Evolutionary conservation across 2,113 vertebrate genomes (phyloP).

Genomic region (Podiceps cristatus): DNA sequence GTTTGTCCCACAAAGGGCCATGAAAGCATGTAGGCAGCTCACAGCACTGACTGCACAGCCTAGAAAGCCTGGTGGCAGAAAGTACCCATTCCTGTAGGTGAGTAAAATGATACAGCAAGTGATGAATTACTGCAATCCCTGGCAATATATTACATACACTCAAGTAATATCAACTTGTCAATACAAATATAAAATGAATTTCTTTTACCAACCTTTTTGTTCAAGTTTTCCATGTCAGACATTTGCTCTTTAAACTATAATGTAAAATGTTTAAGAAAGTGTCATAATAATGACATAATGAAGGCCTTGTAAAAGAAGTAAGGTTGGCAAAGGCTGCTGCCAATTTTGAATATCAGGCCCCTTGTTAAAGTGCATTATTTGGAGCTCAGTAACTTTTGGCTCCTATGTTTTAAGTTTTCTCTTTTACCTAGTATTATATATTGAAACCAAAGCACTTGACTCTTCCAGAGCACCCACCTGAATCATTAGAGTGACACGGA

Average conservation of each 20-base stretch:
- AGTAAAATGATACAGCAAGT: background rate
- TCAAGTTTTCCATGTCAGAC: background rate
- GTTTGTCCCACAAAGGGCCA: fast-evolving
- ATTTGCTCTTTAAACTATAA: background rate
- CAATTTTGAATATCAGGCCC: background rate
- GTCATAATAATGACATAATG: background rate
- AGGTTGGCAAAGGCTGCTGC: background rate
- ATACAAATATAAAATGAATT: background rate
- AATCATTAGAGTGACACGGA: background rate
- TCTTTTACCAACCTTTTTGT: background rate
- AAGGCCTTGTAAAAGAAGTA: background rate
- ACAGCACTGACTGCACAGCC: background rate
- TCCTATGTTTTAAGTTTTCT: background rate
- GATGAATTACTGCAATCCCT: background rate
- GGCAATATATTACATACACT: background rate
- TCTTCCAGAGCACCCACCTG: no score
- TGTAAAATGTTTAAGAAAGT: background rate
- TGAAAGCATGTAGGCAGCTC: background rate
- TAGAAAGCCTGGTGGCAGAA: background rate
- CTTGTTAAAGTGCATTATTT: background rate
- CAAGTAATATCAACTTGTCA: background rate
- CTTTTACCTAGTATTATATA: background rate
- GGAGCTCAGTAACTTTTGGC: background rate
- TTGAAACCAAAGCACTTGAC: background rate
- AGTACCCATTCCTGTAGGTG: background rate